Evolutionary conservation across 2,113 vertebrate species (phyloP), one percentile per base, ranked within the genome.

Genomic region (Macroglossus sobrinus): DNA sequence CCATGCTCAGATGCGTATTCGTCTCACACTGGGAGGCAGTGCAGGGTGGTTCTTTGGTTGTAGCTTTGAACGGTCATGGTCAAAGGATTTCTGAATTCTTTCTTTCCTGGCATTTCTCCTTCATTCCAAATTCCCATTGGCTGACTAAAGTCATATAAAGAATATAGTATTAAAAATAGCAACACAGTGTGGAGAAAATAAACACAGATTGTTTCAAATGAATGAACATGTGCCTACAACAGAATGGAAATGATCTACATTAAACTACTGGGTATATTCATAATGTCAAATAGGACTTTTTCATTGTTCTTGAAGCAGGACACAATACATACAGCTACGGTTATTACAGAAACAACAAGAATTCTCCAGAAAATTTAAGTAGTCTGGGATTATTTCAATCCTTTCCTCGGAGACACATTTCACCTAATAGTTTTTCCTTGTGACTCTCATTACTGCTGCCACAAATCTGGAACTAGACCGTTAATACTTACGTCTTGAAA

Each of bases 221-320:
- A 92, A 64, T 89, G 84, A 78, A 63, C 71, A 21, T 43, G n/a
- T 79, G 43, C 18, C 69, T 82, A 21, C 68, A 80, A 63, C 22
- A 47, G 28, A 92, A 28, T 43, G 94, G 72, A 63, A 84, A 35
- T 43, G 19, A 53, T 64, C 38, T 75, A 45, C 28, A 28, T 64
- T 30, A 74, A 93, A 87, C 30, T 64, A 72, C 53, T 90, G 15
- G 45, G 14, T 57, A 50, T 84, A 68, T 35, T 71, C 71, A 50
- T 64, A 57, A 84, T 80, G 95, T 92, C 55, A 92, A 81, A 92
- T 45, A 81, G 53, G 50, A 88, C 43, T 82, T 95, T 89, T 88
- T 71, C 72, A 40, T 61, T 93, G 35, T 11, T 85, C 75, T 93
- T 53, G 71, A 93, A 82, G 43, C 40, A 80, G 82, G 66, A 79